Base-by-base conservation (phyloP, 2,888 invertebrate genomes). In the Calephelis perditalis region DNA sequence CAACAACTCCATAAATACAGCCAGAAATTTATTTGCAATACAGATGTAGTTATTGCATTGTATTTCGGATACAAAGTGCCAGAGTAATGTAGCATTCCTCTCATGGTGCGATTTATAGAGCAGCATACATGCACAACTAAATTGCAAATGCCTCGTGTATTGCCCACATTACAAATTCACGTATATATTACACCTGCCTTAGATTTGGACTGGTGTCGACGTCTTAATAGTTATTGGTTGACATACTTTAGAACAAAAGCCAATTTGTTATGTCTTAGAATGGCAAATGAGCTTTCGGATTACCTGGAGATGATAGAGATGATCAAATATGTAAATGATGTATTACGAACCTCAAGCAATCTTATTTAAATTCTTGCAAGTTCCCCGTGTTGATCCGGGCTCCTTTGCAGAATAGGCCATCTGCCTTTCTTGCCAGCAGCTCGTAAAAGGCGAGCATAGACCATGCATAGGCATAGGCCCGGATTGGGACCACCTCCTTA, bases 11-110 rank as follows among this genome's bases (percentile, higher is more conserved):
- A 52, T 52, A 52, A 52, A 52, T 35, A 36, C 35, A 45, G 58
- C 40, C 58, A 81, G 82, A 81, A 59, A 59, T 59, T 59, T 59
- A 59, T 59, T 54, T 54, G 47, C 45, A 55, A 59, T 59, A 59
- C 44, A 59, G 55, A 55, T 59, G 59, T 52, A 52, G 52, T 59
- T 59, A 59, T 59, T 59, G 59, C 55, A 36, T 52, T 52, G 52
- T 52, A 52, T 52, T 52, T 52, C 52, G 52, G 52, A 56, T 56
- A 56, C 44, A 59, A 54, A 26, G 58, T 15, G 44, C 46, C 63
- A 49, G 60, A 58, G 71, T 75, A 79, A 82, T 79, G 78, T 76
- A 75, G 77, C 83, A 82, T 83, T 81, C 81, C 79, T 71, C 73
- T 71, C 70, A 71, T 40, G 40, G 72, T 71, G 71, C 71, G 77